phyloP scores from a whole-genome alignment of 2,797 vertebrate species.

The Sorex maritimensis region DNA sequence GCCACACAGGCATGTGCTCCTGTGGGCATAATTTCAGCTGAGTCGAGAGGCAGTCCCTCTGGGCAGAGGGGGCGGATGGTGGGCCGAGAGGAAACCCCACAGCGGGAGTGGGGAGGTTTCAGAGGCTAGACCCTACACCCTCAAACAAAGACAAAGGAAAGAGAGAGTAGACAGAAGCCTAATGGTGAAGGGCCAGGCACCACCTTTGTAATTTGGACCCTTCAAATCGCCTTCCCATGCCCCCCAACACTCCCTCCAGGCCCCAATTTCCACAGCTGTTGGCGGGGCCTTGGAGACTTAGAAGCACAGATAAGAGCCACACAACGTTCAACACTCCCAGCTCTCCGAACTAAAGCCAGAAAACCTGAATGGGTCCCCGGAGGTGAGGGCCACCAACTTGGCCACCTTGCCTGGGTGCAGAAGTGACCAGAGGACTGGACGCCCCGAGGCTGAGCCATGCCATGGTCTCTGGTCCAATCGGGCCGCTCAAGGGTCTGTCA shows the following conservation, averaged over 20 bases:
- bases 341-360: neutral
- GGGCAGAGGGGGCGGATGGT: too few species aligned
- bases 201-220: constrained; percentile 15
- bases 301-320: neutral
- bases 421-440: neutral
- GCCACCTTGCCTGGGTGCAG: neutral
- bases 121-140: neutral
- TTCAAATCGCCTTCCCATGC: constrained; percentile 2
- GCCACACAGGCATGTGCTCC: too few species aligned
- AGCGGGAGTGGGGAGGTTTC: neutral
- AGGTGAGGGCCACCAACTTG: neutral
- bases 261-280: neutral
- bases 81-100: neutral
- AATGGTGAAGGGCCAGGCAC: fast-evolving
- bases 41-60: too few species aligned
- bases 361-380: neutral
- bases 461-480: neutral
- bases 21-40: too few species aligned
- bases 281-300: neutral
- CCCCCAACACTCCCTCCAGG: neutral
- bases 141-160: neutral
- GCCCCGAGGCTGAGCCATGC: neutral
- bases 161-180: neutral
- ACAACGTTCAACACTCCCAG: neutral
- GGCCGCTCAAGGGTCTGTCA: fast-evolving